phyloP scores from a whole-genome alignment of 2,888 invertebrate genomes.

The Trichogramma dendrolimi region DNA sequence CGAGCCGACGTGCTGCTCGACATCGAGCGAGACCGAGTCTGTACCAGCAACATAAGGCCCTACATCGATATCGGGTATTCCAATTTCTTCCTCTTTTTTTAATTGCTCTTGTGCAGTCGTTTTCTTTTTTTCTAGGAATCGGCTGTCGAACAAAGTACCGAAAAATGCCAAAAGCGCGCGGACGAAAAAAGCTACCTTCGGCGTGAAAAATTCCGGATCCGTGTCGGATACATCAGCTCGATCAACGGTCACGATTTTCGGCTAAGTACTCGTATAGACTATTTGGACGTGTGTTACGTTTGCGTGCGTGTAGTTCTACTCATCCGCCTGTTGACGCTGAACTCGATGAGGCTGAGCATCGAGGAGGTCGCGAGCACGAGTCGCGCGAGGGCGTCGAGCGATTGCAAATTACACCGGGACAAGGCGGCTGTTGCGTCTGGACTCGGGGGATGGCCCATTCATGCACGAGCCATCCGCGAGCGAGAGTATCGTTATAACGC shows the following conservation, averaged over 20 bases:
- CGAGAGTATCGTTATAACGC: conserved; percentile 68
- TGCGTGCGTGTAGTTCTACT: conserved; percentile 9
- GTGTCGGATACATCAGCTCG: conserved; percentile 5
- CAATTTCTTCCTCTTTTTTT: background rate
- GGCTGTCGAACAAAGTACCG: background rate
- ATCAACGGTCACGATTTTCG: conserved; percentile 15
- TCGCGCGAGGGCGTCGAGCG: conserved; percentile 8
- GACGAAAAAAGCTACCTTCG: conserved; percentile 1
- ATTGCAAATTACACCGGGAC: conserved; percentile 65
- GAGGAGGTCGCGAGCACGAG: conserved; percentile 20
- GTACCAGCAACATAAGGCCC: conserved; percentile 26
- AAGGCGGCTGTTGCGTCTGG: conserved; percentile 47
- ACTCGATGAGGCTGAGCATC: conserved; percentile 10
- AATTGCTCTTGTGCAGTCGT: too few relatives aligned
- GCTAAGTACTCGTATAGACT: background rate
- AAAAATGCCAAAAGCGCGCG: background rate
- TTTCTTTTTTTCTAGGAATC: background rate
- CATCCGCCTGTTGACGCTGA: background rate
- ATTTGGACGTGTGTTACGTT: background rate
- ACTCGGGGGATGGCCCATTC: conserved; percentile 63
- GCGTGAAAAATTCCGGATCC: conserved; percentile 13
- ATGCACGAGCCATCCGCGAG: conserved; percentile 66
- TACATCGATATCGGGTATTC: conserved; percentile 34
- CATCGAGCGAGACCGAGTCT: background rate
- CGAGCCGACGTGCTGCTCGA: conserved; percentile 20